Conservation (phyloP, 1,140 invertebrate species). For the Drosophila seguyi region DNA sequence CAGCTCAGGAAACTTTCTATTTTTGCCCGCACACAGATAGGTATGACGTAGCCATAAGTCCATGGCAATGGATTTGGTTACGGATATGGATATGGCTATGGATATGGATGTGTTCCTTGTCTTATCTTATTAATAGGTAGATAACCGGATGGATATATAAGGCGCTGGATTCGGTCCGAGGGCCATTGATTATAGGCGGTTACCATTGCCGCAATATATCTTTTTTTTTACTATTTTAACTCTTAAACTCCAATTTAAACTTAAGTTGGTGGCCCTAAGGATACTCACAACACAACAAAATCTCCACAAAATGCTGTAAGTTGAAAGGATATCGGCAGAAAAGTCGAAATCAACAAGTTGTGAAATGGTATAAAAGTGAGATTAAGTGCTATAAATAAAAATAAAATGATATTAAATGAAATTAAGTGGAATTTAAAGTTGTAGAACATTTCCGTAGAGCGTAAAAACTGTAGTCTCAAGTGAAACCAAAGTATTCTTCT, state of each 20-base stretch:
- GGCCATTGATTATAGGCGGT: constrained; percentile 20
- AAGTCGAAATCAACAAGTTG: neutral
- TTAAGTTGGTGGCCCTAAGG: constrained; percentile 37
- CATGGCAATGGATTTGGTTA: constrained; percentile 21
- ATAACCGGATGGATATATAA: constrained; percentile 47
- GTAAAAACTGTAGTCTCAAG: neutral
- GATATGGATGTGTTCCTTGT: constrained; percentile 3
- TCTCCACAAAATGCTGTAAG: constrained; percentile 57
- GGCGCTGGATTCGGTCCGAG: constrained; percentile 6
- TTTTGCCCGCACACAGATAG: neutral
- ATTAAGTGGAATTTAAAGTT: neutral
- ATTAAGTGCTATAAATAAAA: neutral
- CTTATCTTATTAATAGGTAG: constrained; percentile 35
- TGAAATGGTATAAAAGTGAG: neutral
- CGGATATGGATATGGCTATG: constrained; percentile 9
- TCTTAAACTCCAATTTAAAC: constrained; percentile 10
- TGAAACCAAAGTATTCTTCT: neutral
- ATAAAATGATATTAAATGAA: neutral
- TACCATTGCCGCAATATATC: neutral
- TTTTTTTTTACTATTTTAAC: constrained; percentile 7
- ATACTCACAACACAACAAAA: constrained; percentile 8
- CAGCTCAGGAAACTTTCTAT: constrained; percentile 31
- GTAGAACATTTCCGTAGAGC: neutral
- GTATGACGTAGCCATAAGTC: constrained; percentile 36
- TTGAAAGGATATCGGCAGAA: neutral